phyloP scores from a whole-genome alignment of 2,113 vertebrate species.

The Bufo bufo region DNA sequence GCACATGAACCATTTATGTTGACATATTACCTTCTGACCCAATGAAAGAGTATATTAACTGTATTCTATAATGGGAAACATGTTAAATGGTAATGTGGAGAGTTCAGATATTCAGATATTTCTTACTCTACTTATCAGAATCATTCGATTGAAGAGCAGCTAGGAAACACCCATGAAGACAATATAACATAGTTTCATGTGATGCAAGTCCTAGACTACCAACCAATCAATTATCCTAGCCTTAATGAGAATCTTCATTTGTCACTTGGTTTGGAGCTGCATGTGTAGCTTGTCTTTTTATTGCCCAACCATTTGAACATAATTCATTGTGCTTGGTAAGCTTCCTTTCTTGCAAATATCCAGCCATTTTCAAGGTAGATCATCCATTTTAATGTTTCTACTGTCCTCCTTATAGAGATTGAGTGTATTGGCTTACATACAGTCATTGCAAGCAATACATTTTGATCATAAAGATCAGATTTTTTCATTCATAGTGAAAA shows the following conservation, averaged over 20 bases:
- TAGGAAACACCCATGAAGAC: not conserved
- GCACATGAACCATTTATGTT: not conserved
- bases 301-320: slow-evolving; percentile 5
- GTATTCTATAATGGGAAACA: not conserved
- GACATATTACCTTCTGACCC: not conserved
- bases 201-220: not conserved
- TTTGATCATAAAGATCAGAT: not conserved
- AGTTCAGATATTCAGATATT: not conserved
- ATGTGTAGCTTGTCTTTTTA: slow-evolving; percentile 25
- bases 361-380: not conserved
- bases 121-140: not conserved
- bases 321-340: slow-evolving; percentile 1
- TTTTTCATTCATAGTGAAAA: not conserved
- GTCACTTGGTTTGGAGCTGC: not conserved
- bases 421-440: not conserved
- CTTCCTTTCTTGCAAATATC: not conserved
- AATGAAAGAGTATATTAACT: not conserved
- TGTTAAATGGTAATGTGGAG: not conserved
- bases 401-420: not conserved
- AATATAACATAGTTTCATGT: not conserved
- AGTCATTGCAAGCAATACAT: not conserved
- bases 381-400: slow-evolving; percentile 5
- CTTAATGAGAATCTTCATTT: not conserved
- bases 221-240: not conserved
- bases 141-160: not conserved